Conservation (phyloP, 2,113 vertebrate species). For the Pandion haliaetus region DNA sequence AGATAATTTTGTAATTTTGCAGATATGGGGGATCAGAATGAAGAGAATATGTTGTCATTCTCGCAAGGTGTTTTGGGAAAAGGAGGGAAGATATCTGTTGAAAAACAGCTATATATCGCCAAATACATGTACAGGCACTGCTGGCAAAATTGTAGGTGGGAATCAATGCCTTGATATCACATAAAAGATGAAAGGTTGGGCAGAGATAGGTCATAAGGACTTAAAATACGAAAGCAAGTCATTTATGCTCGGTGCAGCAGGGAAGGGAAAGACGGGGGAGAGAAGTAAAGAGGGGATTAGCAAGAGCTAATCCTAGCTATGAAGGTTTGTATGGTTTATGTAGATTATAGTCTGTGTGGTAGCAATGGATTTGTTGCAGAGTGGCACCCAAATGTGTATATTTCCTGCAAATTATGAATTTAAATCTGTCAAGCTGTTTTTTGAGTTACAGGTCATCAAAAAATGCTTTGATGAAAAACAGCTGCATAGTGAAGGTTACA, state of each 20-base stretch:
- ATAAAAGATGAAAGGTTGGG: background rate
- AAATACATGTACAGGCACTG: background rate
- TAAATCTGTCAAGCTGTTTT: slow-evolving; percentile 1
- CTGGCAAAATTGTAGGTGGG: background rate
- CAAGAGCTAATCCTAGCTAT: slow-evolving; percentile 26
- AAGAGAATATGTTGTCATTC: background rate
- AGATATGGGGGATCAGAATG: background rate
- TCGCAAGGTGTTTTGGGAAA: background rate
- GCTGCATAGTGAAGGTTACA: background rate
- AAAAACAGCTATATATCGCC: background rate
- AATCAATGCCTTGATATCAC: background rate
- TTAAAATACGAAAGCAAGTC: background rate
- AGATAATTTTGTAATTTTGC: background rate
- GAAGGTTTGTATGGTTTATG: slow-evolving; percentile 35
- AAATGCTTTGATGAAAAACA: background rate
- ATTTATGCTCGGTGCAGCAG: background rate
- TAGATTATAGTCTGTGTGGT: slow-evolving; percentile 3
- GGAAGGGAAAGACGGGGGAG: background rate
- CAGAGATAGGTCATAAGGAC: background rate
- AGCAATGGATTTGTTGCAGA: slow-evolving; percentile 34
- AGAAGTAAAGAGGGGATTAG: slow-evolving; percentile 33
- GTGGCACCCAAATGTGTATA: background rate
- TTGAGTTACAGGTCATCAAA: background rate
- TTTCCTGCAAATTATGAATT: background rate
- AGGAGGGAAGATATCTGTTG: background rate